Base-by-base conservation (phyloP, 2,797 vertebrate species). In the Cheirogaleus major region DNA sequence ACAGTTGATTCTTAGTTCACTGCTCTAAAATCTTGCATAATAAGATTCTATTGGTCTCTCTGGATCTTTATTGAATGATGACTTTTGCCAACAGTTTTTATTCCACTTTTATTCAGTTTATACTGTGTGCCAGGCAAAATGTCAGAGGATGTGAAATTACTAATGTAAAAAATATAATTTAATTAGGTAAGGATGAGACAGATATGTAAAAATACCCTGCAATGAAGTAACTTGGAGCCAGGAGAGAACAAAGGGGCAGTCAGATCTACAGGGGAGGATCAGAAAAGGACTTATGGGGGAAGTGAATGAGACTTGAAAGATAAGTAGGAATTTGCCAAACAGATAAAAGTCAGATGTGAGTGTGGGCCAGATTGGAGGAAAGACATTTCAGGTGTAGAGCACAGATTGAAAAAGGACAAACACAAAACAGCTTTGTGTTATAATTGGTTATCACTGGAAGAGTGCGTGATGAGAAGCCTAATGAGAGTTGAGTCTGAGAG, bases 21-120 rank as follows among this genome's bases (percentile, higher is more conserved):
- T 67, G 30, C 50, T 94, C 18, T 72, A 69, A 75, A 94, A 82
- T 91, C 55, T 73, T 89, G 5, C 30, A 45, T 81, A 73, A 84
- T 88, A 0, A 5, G 3, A 82, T 80, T 95, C 38, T 63, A 0
- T 48, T 84, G 23, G 38, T 61, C 81, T 91, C 7, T 84, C 65
- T 76, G 89, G 88, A 69, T 95, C 81, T 83, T 93, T 72, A 94
- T 43, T 86, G 67, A 89, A 43, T 55, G 88, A 93, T 80, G 63
- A 90, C 3, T 86, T 91, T 89, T 50, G 45, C 69, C 30, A 86
- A 69, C 12, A 63, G 30, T 81, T 88, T 95, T 95, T 87, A 93
- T 69, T 90, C 22, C 30, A 73, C 50, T 82, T 73, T 79, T 93
- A 73, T 89, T 94, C 61, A 82, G 57, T 63, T 96, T 90, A 61